Percentiles rank a stretch among this genome's conserved stretches.
These are phyloP conservation scores for Selene dorsalis DNA, from an alignment of 2,797 vertebrate species.

Conservation along the genomic window DNA sequence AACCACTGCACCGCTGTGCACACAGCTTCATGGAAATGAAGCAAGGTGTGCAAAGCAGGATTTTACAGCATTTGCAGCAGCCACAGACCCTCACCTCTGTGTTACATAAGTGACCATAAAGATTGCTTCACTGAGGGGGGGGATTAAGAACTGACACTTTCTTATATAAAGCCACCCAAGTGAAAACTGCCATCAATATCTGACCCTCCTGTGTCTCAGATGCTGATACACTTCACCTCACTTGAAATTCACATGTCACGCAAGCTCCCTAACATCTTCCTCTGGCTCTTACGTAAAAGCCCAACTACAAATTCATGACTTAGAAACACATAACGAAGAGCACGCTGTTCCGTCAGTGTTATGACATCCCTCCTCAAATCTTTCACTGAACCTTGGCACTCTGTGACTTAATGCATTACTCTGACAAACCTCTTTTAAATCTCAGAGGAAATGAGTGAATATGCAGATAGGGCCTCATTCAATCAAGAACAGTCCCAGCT, in stretches of 20 bases:
- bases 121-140: background rate
- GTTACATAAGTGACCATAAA: slow-evolving; percentile 18
- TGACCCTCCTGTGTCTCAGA: slow-evolving; percentile 35
- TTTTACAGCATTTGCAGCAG: slow-evolving; percentile 27
- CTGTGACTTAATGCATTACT: slow-evolving; percentile 42
- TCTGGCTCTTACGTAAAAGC: slow-evolving; percentile 62
- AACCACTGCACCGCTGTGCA: background rate
- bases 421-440: slow-evolving; percentile 40
- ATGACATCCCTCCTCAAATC: slow-evolving; percentile 19
- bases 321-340: slow-evolving; percentile 26
- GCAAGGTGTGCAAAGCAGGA: slow-evolving; percentile 15
- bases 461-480: slow-evolving; percentile 35
- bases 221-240: slow-evolving; percentile 21
- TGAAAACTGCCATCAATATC: slow-evolving; percentile 8
- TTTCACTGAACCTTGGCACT: background rate
- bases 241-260: slow-evolving; percentile 44
- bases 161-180: slow-evolving; percentile 12
- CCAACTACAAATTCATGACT: slow-evolving; percentile 38
- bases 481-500: slow-evolving; percentile 43
- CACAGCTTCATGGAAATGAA: slow-evolving; percentile 32
- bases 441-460: slow-evolving; percentile 35
- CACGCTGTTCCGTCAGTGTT: slow-evolving; percentile 25
- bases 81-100: slow-evolving; percentile 27
- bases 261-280: slow-evolving; percentile 32
- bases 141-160: background rate